Conservation (phyloP, 2,888 invertebrate species). For the Flexamia atlantica region DNA sequence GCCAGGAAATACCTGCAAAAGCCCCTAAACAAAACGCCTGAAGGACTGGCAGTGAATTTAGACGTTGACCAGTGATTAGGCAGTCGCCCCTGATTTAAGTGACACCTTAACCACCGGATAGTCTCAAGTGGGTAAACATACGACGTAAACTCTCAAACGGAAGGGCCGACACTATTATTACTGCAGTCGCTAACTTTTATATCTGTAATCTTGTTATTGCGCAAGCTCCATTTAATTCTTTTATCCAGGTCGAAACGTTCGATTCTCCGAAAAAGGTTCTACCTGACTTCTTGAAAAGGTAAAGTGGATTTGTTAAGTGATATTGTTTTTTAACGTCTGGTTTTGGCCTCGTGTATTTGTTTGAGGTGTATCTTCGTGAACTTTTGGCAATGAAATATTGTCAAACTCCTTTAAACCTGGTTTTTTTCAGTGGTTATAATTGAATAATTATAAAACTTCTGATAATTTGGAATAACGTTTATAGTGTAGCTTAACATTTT, state of each 20-base stretch:
- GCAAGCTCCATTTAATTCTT: not conserved
- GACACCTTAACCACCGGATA: not conserved
- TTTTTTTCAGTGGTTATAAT: no score
- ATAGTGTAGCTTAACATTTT: no score
- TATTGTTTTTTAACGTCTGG: no score
- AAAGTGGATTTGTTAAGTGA: no score
- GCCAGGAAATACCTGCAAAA: no score
- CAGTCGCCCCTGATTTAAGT: constrained; percentile 9
- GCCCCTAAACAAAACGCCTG: not conserved
- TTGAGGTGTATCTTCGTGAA: no score
- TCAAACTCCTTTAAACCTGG: no score
- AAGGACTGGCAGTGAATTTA: constrained; percentile 9
- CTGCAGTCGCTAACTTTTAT: not conserved
- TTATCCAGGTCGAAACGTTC: constrained; percentile 30
- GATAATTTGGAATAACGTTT: no score
- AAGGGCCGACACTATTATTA: not conserved
- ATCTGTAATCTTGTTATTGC: not conserved
- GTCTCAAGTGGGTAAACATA: not conserved
- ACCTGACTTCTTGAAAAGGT: no score
- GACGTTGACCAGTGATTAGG: constrained; percentile 12
- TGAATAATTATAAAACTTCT: no score
- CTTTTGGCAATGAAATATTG: no score
- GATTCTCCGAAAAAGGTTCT: constrained; percentile 15
- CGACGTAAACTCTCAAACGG: not conserved
- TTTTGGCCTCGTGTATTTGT: no score